Base-by-base conservation (phyloP, 2,888 invertebrate genomes). In the Periphyllus acericola region DNA sequence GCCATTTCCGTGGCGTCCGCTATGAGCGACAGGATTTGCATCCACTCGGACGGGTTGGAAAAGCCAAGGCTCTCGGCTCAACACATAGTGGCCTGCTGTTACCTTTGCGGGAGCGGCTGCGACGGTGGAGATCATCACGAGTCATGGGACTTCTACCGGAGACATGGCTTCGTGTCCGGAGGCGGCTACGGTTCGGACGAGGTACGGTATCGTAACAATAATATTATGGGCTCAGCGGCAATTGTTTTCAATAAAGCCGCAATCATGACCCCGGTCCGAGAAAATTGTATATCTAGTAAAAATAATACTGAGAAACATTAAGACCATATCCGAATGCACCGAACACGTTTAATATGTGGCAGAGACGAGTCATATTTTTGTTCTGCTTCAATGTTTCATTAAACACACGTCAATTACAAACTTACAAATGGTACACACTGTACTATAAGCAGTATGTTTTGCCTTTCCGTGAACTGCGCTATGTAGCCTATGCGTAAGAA, bases 81-180 rank as follows among this genome's bases (percentile, higher is more conserved):
- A 14, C 84, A 89, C 3, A 85, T 89, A 71, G 11, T 89, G 46
- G 72, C 78, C 21, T 89, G 89, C 52, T 89, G 89, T 82, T 60
- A 83, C 17, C 36, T 85, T 3, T 89, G 89, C 34, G 89, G 85
- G 25, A 0, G 46, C 25, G 85, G 89, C 29, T 89, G 89, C 21
- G 1, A 32, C 29, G 89, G 88, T 3, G 89, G 89, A 8, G 0
- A 52, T 0, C 89, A 89, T 32, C 40, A 19, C 3, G 89, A 89
- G 25, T 79, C 83, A 11, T 89, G 89, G 89, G 32, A 89, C 55
- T 86, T 83, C 25, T 86, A 86, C 32, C 36, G 55, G 6, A 34
- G 80, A 76, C 74, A 89, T 11, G 89, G 89, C 6, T 72, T 89
- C 17, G 85, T 84, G 29, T 87, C 89, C 25, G 89, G 89, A 3